Base-by-base conservation (phyloP, 2,113 vertebrate species). In the Larimichthys crocea region DNA sequence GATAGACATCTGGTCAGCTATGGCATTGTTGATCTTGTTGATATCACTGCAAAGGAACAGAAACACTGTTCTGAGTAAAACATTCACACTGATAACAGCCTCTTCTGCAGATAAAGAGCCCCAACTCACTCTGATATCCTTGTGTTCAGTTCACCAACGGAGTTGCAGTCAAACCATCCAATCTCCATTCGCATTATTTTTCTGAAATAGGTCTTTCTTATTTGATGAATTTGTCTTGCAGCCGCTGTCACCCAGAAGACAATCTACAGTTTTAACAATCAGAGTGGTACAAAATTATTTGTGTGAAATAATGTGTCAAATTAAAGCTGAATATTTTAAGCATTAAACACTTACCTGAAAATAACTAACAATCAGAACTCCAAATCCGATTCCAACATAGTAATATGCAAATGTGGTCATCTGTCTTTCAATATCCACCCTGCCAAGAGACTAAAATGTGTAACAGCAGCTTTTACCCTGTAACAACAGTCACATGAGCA, bases 121-220 rank as follows among this genome's bases (percentile, higher is more conserved):
- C 3, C 42, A 3, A 77, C 88, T 88, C 89, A 95, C 95, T 96
- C 95, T 44, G 95, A 94, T 81, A 96, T 94, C 86, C 95, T 91
- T 2, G 94, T 95, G 91, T 96, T 96, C 26, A 95, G 86, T 83
- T 96, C 95, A 11, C 95, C 95, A 14, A 94, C 92, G 19, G 95
- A 95, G 85, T 86, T 95, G 79, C 94, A 93, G 90, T 96, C 95
- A 83, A 96, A 96, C 95, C 95, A 96, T 62, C 95, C 94, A 0
- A 96, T 96, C 80, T 96, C 94, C 95, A 96, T 96, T 72, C 73
- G 82, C 95, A 96, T 95, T 16, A 95, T 92, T 76, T 94, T 96
- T 31, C 88, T 90, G 74, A 96, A 96, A 84, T 94, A 96, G 0
- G 55, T 89, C 81, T 93, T 92, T 61, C 95, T 84, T 49, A 95